A percentile compares a stretch with the other conserved stretches of the same genome.
These are phyloP conservation scores for Schizothorax lantsangensis DNA, from an alignment of 2,797 vertebrate species.

Conservation along the genomic window DNA sequence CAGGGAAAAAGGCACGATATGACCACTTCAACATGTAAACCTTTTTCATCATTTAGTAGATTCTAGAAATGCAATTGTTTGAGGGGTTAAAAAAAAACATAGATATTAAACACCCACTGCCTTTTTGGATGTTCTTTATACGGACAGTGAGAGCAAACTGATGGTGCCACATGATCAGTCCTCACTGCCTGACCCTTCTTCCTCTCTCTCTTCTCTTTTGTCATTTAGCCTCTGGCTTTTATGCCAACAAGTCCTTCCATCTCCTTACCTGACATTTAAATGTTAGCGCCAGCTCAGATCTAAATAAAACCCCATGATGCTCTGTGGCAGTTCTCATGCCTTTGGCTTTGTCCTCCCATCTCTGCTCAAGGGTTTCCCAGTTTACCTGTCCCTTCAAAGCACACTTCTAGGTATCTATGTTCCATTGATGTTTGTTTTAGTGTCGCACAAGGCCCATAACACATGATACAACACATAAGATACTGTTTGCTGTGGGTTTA, in stretches of 20 bases:
- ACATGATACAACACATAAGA: background rate
- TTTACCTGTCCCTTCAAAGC: slow-evolving; percentile 53
- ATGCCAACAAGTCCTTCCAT: slow-evolving; percentile 50
- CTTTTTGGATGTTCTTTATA: slow-evolving; percentile 28
- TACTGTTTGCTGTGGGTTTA: slow-evolving; percentile 18
- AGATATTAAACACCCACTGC: slow-evolving; percentile 8
- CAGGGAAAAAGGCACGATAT: background rate
- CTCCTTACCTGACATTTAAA: slow-evolving; percentile 63
- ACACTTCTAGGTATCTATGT: slow-evolving; percentile 7
- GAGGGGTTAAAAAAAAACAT: background rate
- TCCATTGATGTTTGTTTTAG: slow-evolving; percentile 25
- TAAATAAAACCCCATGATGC: slow-evolving; percentile 59
- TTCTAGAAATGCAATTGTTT: background rate
- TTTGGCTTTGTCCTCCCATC: slow-evolving; percentile 38
- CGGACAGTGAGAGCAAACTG: slow-evolving; percentile 13
- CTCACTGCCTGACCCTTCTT: background rate
- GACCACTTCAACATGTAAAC: background rate
- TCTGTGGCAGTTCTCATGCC: slow-evolving; percentile 52
- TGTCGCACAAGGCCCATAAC: background rate
- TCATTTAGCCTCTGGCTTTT: slow-evolving; percentile 46
- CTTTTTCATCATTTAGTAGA: background rate
- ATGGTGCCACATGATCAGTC: slow-evolving; percentile 11
- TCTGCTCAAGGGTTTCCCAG: slow-evolving; percentile 26
- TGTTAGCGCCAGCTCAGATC: slow-evolving; percentile 63
- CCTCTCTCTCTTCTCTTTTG: background rate